These are phyloP conservation scores for Pimephales promelas DNA, from an alignment of 2,113 vertebrate genomes.

Conservation along the genomic window DNA sequence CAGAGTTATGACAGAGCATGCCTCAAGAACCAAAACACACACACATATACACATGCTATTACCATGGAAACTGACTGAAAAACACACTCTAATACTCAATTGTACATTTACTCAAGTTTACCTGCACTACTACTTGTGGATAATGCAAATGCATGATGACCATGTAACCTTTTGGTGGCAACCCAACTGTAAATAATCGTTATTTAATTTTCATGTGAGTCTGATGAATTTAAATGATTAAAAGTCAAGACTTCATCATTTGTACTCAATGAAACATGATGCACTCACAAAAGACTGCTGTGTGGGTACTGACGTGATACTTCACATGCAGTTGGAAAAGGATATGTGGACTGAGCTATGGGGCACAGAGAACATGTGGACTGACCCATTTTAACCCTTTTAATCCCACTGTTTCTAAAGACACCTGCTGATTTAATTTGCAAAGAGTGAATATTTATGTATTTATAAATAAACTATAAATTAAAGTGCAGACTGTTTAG, in stretches of 20 bases:
- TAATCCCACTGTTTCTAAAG: background rate
- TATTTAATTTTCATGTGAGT: background rate
- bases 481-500: background rate
- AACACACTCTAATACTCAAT: background rate
- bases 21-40: slow-evolving; percentile 40
- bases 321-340: background rate
- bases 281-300: slow-evolving; percentile 19
- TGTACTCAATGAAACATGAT: background rate
- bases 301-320: background rate
- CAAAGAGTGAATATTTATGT: too few species aligned
- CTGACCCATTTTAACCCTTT: slow-evolving; percentile 21
- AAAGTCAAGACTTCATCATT: background rate
- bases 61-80: background rate
- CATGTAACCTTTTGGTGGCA: background rate
- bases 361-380: background rate
- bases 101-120: background rate
- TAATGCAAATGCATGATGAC: background rate
- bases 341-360: background rate
- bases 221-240: background rate
- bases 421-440: background rate
- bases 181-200: background rate
- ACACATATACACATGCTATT: slow-evolving; percentile 6
- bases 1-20: slow-evolving; percentile 32
- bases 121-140: background rate
- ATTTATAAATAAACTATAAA: background rate